phyloP scores from a whole-genome alignment of 2,113 vertebrate species.

The Martes martes region DNA sequence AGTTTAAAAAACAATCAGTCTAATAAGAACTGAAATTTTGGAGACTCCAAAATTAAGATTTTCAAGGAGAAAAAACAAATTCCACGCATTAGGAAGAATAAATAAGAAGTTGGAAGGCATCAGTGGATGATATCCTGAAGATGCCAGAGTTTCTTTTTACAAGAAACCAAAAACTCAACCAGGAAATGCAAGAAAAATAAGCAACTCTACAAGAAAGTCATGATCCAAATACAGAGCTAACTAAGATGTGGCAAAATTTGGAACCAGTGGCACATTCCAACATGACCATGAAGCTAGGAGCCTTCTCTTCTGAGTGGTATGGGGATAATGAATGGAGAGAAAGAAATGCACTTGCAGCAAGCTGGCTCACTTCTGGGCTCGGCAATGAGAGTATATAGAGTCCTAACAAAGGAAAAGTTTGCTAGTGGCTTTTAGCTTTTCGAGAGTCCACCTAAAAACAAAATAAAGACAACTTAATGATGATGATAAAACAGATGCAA shows the following conservation, averaged over 20 bases:
- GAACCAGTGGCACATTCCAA: background rate
- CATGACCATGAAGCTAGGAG: background rate
- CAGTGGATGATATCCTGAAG: background rate
- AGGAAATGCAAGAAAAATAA: background rate
- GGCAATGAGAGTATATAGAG: background rate
- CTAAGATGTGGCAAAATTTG: background rate
- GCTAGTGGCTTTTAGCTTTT: background rate
- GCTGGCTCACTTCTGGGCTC: background rate
- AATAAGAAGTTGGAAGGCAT: background rate
- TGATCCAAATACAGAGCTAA: background rate
- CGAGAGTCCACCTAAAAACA: background rate
- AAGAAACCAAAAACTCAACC: background rate
- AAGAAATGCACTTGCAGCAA: background rate
- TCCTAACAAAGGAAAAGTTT: background rate
- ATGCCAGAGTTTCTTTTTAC: background rate
- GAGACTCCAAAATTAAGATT: background rate
- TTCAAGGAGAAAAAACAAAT: background rate
- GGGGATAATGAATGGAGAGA: background rate
- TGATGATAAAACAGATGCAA: background rate
- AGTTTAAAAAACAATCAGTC: background rate
- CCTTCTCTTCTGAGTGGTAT: background rate
- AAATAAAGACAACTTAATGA: background rate
- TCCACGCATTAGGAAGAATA: background rate
- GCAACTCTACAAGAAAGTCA: background rate
- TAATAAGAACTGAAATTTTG: background rate